These are phyloP conservation scores for Uropsilus gracilis DNA, from an alignment of 2,113 vertebrate genomes.

Conservation along the genomic window DNA sequence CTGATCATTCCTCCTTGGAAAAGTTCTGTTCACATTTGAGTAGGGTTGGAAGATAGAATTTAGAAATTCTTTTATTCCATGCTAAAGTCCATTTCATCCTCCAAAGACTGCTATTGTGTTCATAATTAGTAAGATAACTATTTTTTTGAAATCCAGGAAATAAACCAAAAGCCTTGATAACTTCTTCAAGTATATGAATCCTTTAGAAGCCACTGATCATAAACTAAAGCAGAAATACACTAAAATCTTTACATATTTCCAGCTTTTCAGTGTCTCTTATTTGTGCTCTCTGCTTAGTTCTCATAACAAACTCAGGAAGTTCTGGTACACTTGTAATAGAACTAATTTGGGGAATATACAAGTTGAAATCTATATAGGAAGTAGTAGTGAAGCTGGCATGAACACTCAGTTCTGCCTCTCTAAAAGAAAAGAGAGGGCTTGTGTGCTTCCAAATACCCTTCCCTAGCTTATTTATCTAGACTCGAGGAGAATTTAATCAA, in stretches of 20 bases:
- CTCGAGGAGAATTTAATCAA: background rate
- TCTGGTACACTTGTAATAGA: background rate
- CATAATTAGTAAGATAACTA: background rate
- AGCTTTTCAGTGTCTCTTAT: background rate
- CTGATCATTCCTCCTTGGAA: no score
- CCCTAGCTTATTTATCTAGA: background rate
- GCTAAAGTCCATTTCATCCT: no score
- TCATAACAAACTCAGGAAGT: background rate
- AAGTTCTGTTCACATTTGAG: background rate
- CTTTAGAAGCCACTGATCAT: background rate
- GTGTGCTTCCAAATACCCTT: background rate
- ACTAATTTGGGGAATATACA: background rate
- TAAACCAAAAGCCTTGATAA: constrained; percentile 23
- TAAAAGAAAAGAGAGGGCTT: background rate
- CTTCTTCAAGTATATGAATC: background rate
- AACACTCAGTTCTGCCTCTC: background rate
- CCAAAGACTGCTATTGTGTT: background rate
- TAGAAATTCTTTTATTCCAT: background rate
- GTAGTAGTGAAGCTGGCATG: background rate
- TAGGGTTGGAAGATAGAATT: background rate
- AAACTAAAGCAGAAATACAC: background rate
- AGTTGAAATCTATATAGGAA: background rate
- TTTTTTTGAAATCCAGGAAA: constrained; percentile 29
- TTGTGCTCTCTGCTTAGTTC: background rate
- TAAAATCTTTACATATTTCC: background rate